Base-by-base conservation (phyloP, 1,140 invertebrate species). In the Muscidifurax raptorellus region DNA sequence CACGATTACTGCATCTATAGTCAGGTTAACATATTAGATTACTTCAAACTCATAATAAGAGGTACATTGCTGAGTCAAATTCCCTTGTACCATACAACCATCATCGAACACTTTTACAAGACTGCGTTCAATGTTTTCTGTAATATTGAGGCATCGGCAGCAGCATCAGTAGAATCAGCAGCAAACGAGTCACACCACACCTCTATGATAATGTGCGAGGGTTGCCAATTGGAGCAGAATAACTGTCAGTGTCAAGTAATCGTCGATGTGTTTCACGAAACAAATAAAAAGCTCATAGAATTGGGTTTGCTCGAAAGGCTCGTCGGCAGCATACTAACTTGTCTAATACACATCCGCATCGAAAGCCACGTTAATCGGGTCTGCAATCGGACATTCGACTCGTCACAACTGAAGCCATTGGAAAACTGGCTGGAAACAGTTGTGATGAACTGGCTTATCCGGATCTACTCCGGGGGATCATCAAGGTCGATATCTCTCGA, bases 321-420 rank as follows among this genome's bases (percentile, higher is more conserved):
- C 6, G 95, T 96, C 4, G 97, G 96, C 9, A 96, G 97, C 90
- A 95, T 97, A 7, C 93, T 98, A 12, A 97, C 97, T 13, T 95
- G 95, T 74, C 94, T 98, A 72, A 97, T 98, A 75, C 96, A 97
- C 89, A 92, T 95, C 85, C 95, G 96, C 87, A 98, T 98, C 77
- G 95, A 97, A 90, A 94, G 94, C 87, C 96, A 98, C 88, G 96
- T 98, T 12, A 94, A 95, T 88, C 95, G 95, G 86, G 95, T 95
- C 0, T 98, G 97, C 89, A 96, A 96, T 89, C 96, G 96, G 77
- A 96, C 95, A 85, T 98, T 97, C 93, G 96, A 98, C 93, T 95
- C 95, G 18, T 96, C 96, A 0, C 96, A 97, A 87, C 94, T 98
- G 40, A 90, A 92, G 7, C 93, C 94, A 72, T 92, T 98, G 6